Conservation (phyloP, 2,797 vertebrate species). For the Thripadectes ignobilis region DNA sequence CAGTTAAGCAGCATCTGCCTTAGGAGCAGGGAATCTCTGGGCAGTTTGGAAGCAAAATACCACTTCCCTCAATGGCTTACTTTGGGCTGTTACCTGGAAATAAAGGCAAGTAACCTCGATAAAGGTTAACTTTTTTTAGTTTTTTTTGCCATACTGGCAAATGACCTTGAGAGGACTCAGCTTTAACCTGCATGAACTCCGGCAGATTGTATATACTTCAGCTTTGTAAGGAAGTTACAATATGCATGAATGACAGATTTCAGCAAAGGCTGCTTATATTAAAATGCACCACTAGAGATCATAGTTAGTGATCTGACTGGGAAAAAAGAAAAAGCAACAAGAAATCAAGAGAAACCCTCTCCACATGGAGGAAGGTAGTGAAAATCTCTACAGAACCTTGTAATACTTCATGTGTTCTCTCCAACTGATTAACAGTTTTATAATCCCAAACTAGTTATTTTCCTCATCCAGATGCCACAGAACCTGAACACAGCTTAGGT, state of each 20-base stretch:
- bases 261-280: background rate
- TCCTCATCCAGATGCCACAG: background rate
- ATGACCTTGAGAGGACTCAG: background rate
- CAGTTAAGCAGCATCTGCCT: background rate
- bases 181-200: background rate
- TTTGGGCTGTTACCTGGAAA: background rate
- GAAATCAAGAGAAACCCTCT: background rate
- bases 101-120: background rate
- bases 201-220: background rate
- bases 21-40: background rate
- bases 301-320: background rate
- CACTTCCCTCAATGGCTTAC: background rate
- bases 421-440: background rate
- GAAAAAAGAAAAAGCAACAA: background rate
- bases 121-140: background rate
- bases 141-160: background rate
- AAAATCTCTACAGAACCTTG: background rate
- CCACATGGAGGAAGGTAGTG: accelerated
- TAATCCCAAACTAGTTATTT: background rate
- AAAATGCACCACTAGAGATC: background rate
- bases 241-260: accelerated
- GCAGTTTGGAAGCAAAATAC: background rate
- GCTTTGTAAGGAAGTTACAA: background rate
- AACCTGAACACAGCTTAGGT: background rate
- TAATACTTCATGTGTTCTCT: background rate